These are phyloP conservation scores for Matsumurasca onukii DNA, from an alignment of 1,140 invertebrate species.

Conservation along the genomic window DNA sequence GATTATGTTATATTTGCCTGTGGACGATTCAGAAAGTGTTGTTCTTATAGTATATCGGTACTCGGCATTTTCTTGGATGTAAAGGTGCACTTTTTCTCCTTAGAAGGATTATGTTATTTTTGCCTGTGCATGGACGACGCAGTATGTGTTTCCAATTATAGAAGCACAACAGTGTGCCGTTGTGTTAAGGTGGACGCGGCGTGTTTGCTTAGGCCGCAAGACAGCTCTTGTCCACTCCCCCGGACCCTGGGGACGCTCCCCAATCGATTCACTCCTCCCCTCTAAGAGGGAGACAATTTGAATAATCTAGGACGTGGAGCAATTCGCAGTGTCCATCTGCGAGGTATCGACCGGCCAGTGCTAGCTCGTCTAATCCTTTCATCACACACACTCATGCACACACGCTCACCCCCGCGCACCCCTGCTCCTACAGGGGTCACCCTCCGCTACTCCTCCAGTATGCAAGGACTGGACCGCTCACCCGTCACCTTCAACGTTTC, in stretches of 20 bases:
- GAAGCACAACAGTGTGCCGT: not conserved
- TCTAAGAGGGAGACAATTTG: slow-evolving; percentile 27
- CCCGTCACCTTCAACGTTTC: not conserved
- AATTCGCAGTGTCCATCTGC: slow-evolving; percentile 26
- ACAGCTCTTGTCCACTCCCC: slow-evolving; percentile 10
- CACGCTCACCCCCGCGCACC: slow-evolving; percentile 10
- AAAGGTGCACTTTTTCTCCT: too few relatives aligned
- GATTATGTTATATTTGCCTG: too few relatives aligned
- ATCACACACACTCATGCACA: slow-evolving; percentile 22
- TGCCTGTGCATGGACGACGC: slow-evolving; percentile 10
- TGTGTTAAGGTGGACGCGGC: slow-evolving; percentile 24
- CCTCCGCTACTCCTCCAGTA: not conserved
- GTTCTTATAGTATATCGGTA: too few relatives aligned
- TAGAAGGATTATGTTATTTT: slow-evolving; percentile 21
- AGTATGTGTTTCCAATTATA: slow-evolving; percentile 26
- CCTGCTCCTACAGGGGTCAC: not conserved
- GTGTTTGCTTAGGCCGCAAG: slow-evolving; percentile 24
- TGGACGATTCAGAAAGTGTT: too few relatives aligned
- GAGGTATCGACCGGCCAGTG: slow-evolving; percentile 6
- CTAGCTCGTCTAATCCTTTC: slow-evolving; percentile 16
- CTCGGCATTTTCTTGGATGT: too few relatives aligned
- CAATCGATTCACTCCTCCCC: slow-evolving; percentile 24
- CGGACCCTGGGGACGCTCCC: slow-evolving; percentile 2
- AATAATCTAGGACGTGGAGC: slow-evolving; percentile 27
- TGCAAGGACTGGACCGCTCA: not conserved